Percentiles rank a stretch among this genome's conserved stretches.
Evolutionary conservation across 2,888 invertebrate species (phyloP).

Genomic region (Idaea biselata): DNA sequence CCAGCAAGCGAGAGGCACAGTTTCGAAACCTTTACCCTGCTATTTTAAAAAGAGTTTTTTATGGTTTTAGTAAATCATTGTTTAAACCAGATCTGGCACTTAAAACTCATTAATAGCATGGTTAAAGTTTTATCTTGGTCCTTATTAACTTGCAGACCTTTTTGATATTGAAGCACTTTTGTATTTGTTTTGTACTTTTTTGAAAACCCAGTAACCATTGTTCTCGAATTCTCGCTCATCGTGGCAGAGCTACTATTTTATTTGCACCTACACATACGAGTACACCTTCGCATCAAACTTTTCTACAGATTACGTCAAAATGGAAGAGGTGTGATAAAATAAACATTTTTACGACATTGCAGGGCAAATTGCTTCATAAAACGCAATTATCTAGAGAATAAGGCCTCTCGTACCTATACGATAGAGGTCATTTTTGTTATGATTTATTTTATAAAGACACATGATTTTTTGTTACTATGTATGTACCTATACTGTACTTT

Average conservation of each 20-base stretch:
- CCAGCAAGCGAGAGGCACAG: too few species aligned
- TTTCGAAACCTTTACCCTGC: too few species aligned
- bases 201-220: too few species aligned
- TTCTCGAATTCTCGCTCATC: not conserved
- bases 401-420: constrained; percentile 34
- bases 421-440: constrained; percentile 34
- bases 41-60: too few species aligned
- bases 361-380: constrained; percentile 69
- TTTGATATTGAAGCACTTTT: too few species aligned
- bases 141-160: too few species aligned
- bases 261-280: constrained; percentile 15
- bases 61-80: too few species aligned
- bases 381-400: constrained; percentile 67
- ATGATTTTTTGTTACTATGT: constrained; percentile 19
- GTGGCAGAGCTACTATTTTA: constrained; percentile 23
- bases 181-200: too few species aligned
- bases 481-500: too few species aligned
- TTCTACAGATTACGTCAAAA: constrained; percentile 57
- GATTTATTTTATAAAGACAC: constrained; percentile 31
- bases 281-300: constrained; percentile 43
- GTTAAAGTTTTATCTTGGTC: too few species aligned
- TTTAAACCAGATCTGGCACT: too few species aligned
- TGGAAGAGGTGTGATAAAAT: constrained; percentile 64
- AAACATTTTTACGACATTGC: constrained; percentile 67
- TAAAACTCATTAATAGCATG: too few species aligned